Percentiles rank a stretch among this genome's conserved stretches.
These are phyloP conservation scores for Mobula hypostoma DNA, from an alignment of 2,113 vertebrate genomes.

Conservation along the genomic window DNA sequence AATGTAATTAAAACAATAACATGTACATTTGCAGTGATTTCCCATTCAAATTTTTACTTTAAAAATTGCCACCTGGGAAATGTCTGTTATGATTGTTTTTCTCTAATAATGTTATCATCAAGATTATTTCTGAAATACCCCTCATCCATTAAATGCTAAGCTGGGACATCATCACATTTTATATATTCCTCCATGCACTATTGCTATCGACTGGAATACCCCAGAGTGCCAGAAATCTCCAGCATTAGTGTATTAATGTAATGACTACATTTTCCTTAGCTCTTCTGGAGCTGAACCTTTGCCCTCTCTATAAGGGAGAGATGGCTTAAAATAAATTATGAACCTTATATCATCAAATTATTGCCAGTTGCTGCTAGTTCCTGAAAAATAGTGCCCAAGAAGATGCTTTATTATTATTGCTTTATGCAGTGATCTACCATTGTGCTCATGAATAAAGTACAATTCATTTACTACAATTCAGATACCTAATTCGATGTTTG, in stretches of 20 bases:
- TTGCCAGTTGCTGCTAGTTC: background rate
- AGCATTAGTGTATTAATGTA: background rate
- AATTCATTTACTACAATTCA: background rate
- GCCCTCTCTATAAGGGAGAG: background rate
- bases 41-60: conserved; percentile 47
- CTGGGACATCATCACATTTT: conserved; percentile 25
- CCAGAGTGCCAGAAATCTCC: background rate
- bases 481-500: background rate
- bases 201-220: conserved; percentile 1
- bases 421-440: too few relatives aligned
- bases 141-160: background rate
- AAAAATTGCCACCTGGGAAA: conserved; percentile 43
- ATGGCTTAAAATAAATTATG: conserved; percentile 30
- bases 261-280: conserved; percentile 30
- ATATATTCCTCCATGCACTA: background rate
- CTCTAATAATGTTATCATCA: conserved; percentile 37
- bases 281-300: conserved; percentile 16
- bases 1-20: conserved; percentile 37
- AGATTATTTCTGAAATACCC: background rate
- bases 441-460: background rate
- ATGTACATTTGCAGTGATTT: conserved; percentile 47
- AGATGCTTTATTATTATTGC: background rate
- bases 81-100: conserved; percentile 45
- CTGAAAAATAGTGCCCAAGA: background rate
- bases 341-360: conserved; percentile 19